A percentile compares a stretch with the other conserved stretches of the same genome.
Evolutionary conservation across 2,888 invertebrate genomes (phyloP).

Genomic region (Cantharis rustica): DNA sequence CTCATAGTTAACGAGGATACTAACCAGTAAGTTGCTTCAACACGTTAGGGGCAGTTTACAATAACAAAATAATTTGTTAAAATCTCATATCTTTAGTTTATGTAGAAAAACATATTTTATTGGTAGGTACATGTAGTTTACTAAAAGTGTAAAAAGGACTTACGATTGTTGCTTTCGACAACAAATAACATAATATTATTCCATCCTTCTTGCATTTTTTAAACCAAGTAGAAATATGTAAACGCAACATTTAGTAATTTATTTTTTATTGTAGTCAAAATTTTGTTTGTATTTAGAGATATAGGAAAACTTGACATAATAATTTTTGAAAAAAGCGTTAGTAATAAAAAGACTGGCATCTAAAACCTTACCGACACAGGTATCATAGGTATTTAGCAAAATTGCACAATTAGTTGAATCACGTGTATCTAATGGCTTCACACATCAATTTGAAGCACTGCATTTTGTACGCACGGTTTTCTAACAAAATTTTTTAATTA

Average conservation of each 20-base stretch:
- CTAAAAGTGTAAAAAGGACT: slow-evolving; percentile 9
- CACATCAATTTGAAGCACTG: slow-evolving; percentile 49
- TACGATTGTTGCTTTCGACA: neutral
- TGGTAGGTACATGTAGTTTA: neutral
- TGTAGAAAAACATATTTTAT: slow-evolving; percentile 10
- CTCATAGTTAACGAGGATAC: slow-evolving; percentile 97
- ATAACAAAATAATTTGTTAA: slow-evolving; percentile 6
- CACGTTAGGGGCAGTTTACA: slow-evolving; percentile 18
- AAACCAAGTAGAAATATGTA: neutral
- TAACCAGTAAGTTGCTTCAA: slow-evolving; percentile 81
- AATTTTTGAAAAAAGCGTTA: slow-evolving; percentile 29
- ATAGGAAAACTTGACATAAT: slow-evolving; percentile 30
- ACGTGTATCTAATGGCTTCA: slow-evolving; percentile 43
- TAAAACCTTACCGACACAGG: slow-evolving; percentile 15
- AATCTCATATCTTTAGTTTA: neutral
- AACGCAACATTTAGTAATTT: neutral
- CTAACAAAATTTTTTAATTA: slow-evolving; percentile 6
- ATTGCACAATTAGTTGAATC: slow-evolving; percentile 22
- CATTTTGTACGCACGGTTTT: slow-evolving; percentile 40
- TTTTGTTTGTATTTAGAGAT: slow-evolving; percentile 14
- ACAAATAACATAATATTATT: neutral
- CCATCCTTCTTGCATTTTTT: neutral
- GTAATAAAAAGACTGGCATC: slow-evolving; percentile 31
- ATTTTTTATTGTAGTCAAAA: neutral
- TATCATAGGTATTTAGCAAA: slow-evolving; percentile 19